Conservation (phyloP, 2,888 invertebrate species). For the Apodemia duryi region DNA sequence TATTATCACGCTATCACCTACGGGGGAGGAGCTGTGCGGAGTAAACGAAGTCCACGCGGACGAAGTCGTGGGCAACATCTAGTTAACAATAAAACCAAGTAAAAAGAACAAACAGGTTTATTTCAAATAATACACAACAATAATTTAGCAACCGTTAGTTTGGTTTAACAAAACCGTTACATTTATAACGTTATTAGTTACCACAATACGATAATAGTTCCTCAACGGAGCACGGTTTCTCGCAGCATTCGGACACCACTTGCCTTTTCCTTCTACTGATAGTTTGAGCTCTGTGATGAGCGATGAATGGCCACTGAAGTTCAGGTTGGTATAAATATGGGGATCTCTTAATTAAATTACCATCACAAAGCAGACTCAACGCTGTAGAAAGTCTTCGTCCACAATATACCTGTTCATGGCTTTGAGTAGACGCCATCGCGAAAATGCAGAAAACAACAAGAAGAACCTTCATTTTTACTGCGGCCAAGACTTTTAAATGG, state of each 20-base stretch:
- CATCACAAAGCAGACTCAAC: not conserved
- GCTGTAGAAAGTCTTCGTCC: constrained; percentile 2
- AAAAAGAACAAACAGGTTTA: not conserved
- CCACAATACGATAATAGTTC: constrained; percentile 40
- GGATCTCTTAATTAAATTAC: constrained; percentile 3
- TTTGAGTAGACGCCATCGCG: not conserved
- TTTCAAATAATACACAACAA: not conserved
- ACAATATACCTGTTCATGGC: not conserved
- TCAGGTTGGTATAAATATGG: not conserved
- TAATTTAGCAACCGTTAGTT: not conserved
- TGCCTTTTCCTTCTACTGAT: constrained; percentile 27
- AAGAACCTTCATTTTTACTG: not conserved
- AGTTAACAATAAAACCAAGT: not conserved
- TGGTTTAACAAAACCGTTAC: not conserved
- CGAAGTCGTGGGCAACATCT: too few relatives aligned
- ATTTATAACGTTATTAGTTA: constrained; percentile 10
- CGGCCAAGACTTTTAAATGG: not conserved
- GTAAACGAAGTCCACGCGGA: too few relatives aligned
- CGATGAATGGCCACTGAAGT: not conserved
- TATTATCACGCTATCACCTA: too few relatives aligned
- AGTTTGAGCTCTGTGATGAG: constrained; percentile 5
- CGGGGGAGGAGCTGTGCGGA: too few relatives aligned
- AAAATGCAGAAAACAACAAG: not conserved
- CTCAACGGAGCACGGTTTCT: constrained; percentile 37
- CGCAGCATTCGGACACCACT: constrained; percentile 42